Evolutionary conservation across 2,113 vertebrate genomes (phyloP), one percentile per base, ranked within the genome.

Genomic region (Emydocephalus ijimae): DNA sequence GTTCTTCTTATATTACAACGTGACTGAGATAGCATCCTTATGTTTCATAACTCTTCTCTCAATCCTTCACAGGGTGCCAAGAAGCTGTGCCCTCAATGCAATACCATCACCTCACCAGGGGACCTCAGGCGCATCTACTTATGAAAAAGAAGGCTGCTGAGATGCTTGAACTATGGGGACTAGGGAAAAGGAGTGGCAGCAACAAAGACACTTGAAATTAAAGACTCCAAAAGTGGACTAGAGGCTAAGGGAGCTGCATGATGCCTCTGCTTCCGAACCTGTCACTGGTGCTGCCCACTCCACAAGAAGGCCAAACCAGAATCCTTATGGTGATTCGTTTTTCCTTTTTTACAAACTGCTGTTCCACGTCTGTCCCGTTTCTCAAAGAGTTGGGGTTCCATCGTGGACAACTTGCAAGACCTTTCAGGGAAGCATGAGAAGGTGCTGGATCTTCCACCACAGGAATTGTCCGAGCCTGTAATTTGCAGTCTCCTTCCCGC

Each of bases 11-110:
- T 52, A 3, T 39, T 48, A 12, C 43, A 8, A 14, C 52, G 5
- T 86, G 39, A 39, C 6, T 23, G 64, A 39, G 55, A 9, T 2
- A 61, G 23, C 50, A 26, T 59, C 29, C 81, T 61, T 93, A 6
- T 85, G 57, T 29, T 89, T 48, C 54, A 15, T 87, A 93, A 74
- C 54, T 2, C 21, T 81, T 0, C 1, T 1, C 8, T 94, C 87
- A 94, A 88, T 61, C 48, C 21, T 10, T 15, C 57, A 43, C 98
- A 99, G 99, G 99, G 99, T 93, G 99, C 99, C 97, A 99, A 99
- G 98, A 99, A 99, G 97, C 98, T 99, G 85, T 99, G 99, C 97
- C 99, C 99, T 88, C 99, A 99, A 97, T 99, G 99, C 96, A 99
- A 99, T 98, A 99, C 99, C 97, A 99, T 99, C 98, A 99, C 99